Conservation (phyloP, 2,888 invertebrate species). For the Mayetiola destructor region DNA sequence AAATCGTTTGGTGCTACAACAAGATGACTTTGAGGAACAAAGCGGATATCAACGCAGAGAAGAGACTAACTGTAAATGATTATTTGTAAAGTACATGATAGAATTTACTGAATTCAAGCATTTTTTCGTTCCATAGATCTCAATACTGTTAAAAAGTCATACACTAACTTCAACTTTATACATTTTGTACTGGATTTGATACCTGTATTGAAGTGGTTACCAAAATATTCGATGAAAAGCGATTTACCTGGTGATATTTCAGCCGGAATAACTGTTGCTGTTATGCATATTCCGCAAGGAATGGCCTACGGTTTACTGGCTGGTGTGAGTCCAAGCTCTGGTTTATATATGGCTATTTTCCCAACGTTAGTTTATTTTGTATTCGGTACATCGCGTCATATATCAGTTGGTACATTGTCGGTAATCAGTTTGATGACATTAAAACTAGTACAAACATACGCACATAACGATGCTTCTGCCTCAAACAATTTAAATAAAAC, state of each 20-base stretch:
- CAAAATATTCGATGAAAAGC: slow-evolving; percentile 43
- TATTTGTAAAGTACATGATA: background rate
- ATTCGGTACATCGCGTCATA: slow-evolving; percentile 69
- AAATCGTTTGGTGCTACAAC: slow-evolving; percentile 12
- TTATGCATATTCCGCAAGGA: slow-evolving; percentile 76
- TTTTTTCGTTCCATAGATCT: background rate
- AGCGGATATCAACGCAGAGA: background rate
- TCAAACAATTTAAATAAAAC: background rate
- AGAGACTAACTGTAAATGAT: background rate
- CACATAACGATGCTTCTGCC: slow-evolving; percentile 24
- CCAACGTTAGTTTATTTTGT: slow-evolving; percentile 68
- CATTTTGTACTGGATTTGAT: slow-evolving; percentile 25
- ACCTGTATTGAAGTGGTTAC: slow-evolving; percentile 49
- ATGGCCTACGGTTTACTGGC: slow-evolving; percentile 58
- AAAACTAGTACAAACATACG: slow-evolving; percentile 47
- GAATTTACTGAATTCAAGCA: too few relatives aligned
- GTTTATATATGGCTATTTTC: slow-evolving; percentile 73
- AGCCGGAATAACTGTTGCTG: slow-evolving; percentile 69
- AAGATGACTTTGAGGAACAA: background rate
- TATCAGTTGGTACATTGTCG: slow-evolving; percentile 72
- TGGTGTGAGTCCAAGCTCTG: slow-evolving; percentile 49
- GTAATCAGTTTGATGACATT: slow-evolving; percentile 75
- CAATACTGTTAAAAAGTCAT: background rate
- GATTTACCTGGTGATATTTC: slow-evolving; percentile 56
- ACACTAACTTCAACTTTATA: slow-evolving; percentile 2